Evolutionary conservation across 2,797 vertebrate species (phyloP), one percentile per base, ranked within the genome.

Genomic region (Caiman crocodilus): DNA sequence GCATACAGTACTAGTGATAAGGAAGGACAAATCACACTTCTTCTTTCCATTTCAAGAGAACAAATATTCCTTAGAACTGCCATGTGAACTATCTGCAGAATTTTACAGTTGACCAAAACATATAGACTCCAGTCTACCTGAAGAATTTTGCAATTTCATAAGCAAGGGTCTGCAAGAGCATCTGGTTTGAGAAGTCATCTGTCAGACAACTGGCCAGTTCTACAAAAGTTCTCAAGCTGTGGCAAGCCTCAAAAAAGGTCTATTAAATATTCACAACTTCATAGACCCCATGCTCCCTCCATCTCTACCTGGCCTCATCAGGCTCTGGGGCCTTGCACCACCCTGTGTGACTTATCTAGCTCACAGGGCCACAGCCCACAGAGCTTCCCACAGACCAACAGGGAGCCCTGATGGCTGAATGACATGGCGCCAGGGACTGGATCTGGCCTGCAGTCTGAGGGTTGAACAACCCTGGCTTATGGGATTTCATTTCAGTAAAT

Each of bases 61-160:
- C 30, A 0, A 65, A 14, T 26, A 17, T 76, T 93, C 92, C 67
- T 80, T 82, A 87, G 85, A 85, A 91, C n/a, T 5, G 9, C 28
- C n/a, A 67, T 15, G 6, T 2, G 18, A 59, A 83, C 90, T 77
- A 65, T 78, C 75, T 57, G 79, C 88, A 21, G 28, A 50, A 32
- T 90, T 79, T 30, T 87, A 32, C 84, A 92, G 64, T 60, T 83
- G 25, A 50, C 87, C 23, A 57, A 93, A 87, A 88, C 71, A 95
- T 4, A 88, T 14, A 90, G 65, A 76, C 86, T 30, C 80, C 42
- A 15, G 59, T 74, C 82, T 73, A 94, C 82, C 76, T 83, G 63
- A 92, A 78, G 16, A 58, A 73, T 74, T 30, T 87, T 90, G 28
- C 21, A 80, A 79, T 83, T 69, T 64, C 55, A 82, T 30, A 67